Conservation (phyloP, 2,797 vertebrate species). For the Leuciscus waleckii region DNA sequence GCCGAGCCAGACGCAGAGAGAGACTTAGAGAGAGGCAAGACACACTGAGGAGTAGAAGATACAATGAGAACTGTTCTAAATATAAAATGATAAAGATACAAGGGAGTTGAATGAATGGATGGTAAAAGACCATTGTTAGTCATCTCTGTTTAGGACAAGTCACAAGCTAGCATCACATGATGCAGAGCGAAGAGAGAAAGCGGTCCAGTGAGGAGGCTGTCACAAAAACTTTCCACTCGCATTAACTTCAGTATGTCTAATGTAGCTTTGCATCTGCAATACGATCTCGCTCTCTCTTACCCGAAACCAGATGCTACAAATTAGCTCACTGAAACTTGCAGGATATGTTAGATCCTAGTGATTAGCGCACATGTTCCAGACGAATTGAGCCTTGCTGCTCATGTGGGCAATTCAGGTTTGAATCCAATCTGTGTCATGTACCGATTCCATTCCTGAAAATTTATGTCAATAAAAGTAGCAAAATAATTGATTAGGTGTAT, state of each 20-base stretch:
- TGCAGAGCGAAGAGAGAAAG: background rate
- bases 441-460: background rate
- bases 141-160: background rate
- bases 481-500: background rate
- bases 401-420: background rate
- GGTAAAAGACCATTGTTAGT: background rate
- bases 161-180: background rate
- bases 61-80: background rate
- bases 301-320: background rate
- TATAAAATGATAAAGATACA: background rate
- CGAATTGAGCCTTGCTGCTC: background rate
- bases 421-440: background rate
- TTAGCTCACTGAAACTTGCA: background rate
- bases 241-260: conserved; percentile 24
- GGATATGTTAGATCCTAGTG: background rate
- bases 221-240: background rate
- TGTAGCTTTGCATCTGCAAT: background rate
- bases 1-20: background rate
- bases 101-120: background rate
- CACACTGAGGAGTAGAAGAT: background rate
- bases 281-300: background rate
- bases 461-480: background rate
- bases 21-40: background rate
- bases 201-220: conserved; percentile 33
- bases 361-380: background rate